These are phyloP conservation scores for Carterocephalus palaemon DNA, from an alignment of 2,888 invertebrate species.

Conservation along the genomic window DNA sequence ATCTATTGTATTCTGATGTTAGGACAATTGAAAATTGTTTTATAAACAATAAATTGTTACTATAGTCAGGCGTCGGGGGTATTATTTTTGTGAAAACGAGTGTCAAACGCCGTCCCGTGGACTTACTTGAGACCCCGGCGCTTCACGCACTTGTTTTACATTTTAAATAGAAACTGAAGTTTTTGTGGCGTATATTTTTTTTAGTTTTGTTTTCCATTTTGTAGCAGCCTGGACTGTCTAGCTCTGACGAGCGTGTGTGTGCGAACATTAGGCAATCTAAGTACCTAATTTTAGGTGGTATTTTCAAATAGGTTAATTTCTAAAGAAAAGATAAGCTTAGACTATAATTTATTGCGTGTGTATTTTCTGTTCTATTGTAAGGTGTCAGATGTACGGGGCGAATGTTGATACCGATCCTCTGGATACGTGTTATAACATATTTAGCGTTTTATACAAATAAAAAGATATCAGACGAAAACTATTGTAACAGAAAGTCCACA, in stretches of 20 bases:
- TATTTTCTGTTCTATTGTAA: constrained; percentile 64
- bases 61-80: constrained; percentile 19
- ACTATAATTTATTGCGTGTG: constrained; percentile 76
- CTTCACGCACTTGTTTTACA: too few species aligned
- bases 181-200: constrained; percentile 45
- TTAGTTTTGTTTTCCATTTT: constrained; percentile 53
- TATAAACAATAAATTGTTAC: constrained; percentile 13
- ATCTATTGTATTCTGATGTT: constrained; percentile 30
- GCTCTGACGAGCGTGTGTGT: constrained; percentile 57
- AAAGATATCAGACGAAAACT: constrained; percentile 70
- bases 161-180: too few species aligned
- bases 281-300: constrained; percentile 68
- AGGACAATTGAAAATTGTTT: constrained; percentile 24
- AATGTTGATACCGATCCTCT: constrained; percentile 56
- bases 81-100: constrained; percentile 21
- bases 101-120: constrained; percentile 21
- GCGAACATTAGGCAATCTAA: constrained; percentile 62
- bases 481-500: constrained; percentile 79
- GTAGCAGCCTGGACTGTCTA: constrained; percentile 47
- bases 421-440: constrained; percentile 69
- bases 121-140: too few species aligned
- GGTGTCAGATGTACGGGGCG: constrained; percentile 48
- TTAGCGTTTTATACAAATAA: constrained; percentile 74
- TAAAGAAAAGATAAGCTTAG: constrained; percentile 65
- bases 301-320: constrained; percentile 68